Percentiles rank a stretch among this genome's conserved stretches.
Evolutionary conservation across 1,140 invertebrate species (phyloP).

Genomic region (Cryptotermes secundus): DNA sequence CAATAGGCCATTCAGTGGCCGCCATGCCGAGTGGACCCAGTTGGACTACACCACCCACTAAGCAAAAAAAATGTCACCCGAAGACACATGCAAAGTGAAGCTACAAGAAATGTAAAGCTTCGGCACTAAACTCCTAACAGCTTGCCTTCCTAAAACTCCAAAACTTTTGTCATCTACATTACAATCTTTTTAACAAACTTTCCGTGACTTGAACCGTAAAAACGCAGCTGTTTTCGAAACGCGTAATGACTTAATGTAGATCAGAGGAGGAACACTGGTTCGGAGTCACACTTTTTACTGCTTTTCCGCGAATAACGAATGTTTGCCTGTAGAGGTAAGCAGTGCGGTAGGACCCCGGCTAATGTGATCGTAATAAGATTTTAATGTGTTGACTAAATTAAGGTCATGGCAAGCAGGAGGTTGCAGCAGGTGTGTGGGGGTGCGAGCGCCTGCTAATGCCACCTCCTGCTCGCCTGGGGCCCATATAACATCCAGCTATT

Average conservation of each 20-base stretch:
- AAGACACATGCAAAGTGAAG: no score
- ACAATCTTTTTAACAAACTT: no score
- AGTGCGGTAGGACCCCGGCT: neutral
- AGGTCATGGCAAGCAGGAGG: neutral
- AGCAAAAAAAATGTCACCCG: no score
- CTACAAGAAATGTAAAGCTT: no score
- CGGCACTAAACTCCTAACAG: no score
- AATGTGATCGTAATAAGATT: slow-evolving; percentile 20
- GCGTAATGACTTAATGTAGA: no score
- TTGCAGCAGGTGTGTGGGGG: neutral
- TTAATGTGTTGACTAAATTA: slow-evolving; percentile 20
- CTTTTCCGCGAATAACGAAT: neutral
- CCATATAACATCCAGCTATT: neutral
- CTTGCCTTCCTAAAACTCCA: no score
- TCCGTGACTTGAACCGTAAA: neutral
- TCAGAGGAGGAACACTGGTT: neutral
- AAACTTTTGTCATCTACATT: no score
- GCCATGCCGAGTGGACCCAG: no score
- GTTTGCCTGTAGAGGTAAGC: neutral
- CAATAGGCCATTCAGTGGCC: no score
- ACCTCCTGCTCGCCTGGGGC: neutral
- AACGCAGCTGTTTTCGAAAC: neutral
- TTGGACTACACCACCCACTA: no score
- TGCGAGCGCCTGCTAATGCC: neutral
- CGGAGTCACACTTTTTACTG: slow-evolving; percentile 3